Evolutionary conservation across 64 coral and sea anemone genomes (phyloP).

Genomic region (Acropora yongei): DNA sequence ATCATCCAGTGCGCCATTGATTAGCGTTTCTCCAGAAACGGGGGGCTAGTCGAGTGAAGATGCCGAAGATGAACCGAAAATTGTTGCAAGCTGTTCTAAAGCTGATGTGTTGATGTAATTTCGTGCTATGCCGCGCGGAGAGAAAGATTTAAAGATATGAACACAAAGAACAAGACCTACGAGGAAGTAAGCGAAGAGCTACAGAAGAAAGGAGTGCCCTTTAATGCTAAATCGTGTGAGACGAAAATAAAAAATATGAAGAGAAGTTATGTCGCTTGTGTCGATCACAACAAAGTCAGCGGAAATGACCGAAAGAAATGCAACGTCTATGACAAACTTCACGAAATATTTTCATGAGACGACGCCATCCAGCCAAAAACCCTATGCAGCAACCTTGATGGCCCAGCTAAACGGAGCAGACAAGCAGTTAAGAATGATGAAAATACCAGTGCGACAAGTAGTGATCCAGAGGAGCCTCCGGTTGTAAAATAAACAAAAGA

Average conservation of each 20-base stretch:
- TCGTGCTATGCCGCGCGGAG: neutral
- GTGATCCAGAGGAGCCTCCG: conserved; percentile 11
- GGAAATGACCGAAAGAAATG: conserved; percentile 9
- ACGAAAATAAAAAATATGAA: conserved; percentile 3
- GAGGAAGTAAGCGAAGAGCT: neutral
- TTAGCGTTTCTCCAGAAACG: neutral
- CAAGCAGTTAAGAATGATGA: neutral
- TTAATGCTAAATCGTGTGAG: neutral
- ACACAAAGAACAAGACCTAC: neutral
- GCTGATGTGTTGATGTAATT: neutral
- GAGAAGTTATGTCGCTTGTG: conserved; percentile 15
- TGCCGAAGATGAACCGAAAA: too few species aligned
- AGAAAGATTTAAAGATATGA: neutral
- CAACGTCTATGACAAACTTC: neutral
- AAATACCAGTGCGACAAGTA: conserved; percentile 2
- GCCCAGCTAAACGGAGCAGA: neutral
- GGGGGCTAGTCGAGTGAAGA: neutral
- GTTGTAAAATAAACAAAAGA: conserved; percentile 17
- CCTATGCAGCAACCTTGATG: neutral
- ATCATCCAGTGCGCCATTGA: neutral
- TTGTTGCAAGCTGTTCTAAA: neutral
- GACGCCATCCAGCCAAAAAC: neutral
- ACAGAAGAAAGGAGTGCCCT: neutral
- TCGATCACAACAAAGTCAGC: conserved; percentile 4
- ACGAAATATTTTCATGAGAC: neutral